phyloP scores from a whole-genome alignment of 2,888 invertebrate species.

The Hypomecis atomaria region DNA sequence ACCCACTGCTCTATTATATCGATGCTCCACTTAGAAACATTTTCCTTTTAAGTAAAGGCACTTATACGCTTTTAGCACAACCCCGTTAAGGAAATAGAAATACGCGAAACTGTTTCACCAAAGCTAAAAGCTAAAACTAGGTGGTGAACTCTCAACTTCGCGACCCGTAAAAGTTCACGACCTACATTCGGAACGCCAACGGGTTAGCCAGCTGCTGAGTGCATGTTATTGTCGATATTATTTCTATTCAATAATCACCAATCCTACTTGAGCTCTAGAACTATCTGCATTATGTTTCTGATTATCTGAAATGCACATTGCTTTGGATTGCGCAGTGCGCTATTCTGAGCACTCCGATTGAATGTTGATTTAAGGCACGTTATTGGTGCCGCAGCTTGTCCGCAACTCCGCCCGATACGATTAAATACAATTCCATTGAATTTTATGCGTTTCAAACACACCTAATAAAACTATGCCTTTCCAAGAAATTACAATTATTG shows the following conservation, averaged over 20 bases:
- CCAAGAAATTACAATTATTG: no score
- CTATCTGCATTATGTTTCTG: slow-evolving; percentile 26
- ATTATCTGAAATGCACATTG: slow-evolving; percentile 29
- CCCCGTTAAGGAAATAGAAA: slow-evolving; percentile 10
- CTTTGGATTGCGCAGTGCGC: slow-evolving; percentile 40
- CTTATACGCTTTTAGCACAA: background rate
- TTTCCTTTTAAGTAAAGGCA: no score
- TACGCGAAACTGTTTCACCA: background rate
- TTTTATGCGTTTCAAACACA: no score
- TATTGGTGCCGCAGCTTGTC: slow-evolving; percentile 3
- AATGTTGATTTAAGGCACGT: slow-evolving; percentile 61
- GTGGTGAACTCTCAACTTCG: slow-evolving; percentile 9
- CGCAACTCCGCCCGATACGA: slow-evolving; percentile 2
- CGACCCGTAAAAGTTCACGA: slow-evolving; percentile 27
- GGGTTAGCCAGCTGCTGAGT: slow-evolving; percentile 6
- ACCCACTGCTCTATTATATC: no score
- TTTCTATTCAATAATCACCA: slow-evolving; percentile 7
- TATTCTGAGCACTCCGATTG: slow-evolving; percentile 56
- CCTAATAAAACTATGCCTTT: no score
- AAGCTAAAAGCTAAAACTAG: slow-evolving; percentile 17
- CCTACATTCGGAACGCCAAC: slow-evolving; percentile 17
- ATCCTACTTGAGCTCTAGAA: slow-evolving; percentile 17
- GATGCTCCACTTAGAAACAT: no score
- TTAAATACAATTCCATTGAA: no score
- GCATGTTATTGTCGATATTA: slow-evolving; percentile 8